Evolutionary conservation across 2,888 invertebrate genomes (phyloP), one percentile per base, ranked within the genome.

Genomic region (Hylaea fasciaria): DNA sequence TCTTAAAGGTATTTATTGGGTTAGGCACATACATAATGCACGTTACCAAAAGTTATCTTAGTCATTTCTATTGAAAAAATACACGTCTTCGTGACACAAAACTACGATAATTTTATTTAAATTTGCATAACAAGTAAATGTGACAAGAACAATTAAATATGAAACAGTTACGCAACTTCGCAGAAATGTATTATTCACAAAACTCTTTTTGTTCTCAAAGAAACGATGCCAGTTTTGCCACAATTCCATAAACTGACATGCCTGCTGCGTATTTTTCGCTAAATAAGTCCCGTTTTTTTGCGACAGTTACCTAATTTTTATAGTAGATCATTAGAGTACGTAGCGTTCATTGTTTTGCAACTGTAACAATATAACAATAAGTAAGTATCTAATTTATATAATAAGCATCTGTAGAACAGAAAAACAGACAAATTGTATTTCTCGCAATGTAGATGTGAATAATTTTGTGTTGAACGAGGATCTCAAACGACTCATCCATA

Each of bases 161-260:
- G 62, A 63, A 82, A 85, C 80, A 77, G 84, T 87, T 85, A 82
- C 76, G 85, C 82, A 71, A 72, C 68, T 90, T 89, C 91, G 82
- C 69, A 82, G 90, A 89, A 91, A 87, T 86, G 83, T 22, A 22
- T 77, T 83, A 87, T 87, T 80, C 77, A 72, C 72, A 76, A 32
- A 83, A 82, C 76, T 78, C 80, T 79, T 81, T 71, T 83, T 86
- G 83, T 83, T 58, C 45, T 61, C 57, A 63, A 75, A 77, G 79
- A 78, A 81, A 80, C 82, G 76, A 65, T 68, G 72, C 69, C 43
- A 37, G n/a, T n/a, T 22, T 78, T 80, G 75, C 75, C 67, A 71
- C 73, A 77, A 74, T 79, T 73, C 73, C 56, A 70, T 70, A 74
- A 77, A 81, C 75, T 67, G 69, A 71, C 77, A 80, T n/a, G n/a